Percentiles rank a stretch among this genome's conserved stretches.
These are phyloP conservation scores for Ficedula albicollis DNA, from an alignment of 2,797 vertebrate species.

Conservation along the genomic window DNA sequence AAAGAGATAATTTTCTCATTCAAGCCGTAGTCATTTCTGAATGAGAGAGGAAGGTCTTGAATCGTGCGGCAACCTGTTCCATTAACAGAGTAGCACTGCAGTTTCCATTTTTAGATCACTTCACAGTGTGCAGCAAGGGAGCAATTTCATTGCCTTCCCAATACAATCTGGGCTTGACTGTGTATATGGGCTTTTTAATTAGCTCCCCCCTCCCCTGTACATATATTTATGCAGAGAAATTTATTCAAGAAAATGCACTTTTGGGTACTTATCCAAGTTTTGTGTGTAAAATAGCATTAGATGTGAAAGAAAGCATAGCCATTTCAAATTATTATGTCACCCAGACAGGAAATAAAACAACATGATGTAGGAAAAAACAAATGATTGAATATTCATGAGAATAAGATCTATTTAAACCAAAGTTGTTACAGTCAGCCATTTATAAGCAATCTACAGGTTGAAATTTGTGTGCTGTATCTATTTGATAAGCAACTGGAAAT, in stretches of 20 bases:
- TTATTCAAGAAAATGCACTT: constrained; percentile 18
- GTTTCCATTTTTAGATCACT: constrained; percentile 29
- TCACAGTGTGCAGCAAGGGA: background rate
- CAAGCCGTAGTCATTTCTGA: background rate
- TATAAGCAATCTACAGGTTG: background rate
- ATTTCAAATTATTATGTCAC: constrained; percentile 9
- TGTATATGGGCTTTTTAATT: background rate
- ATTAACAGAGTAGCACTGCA: background rate
- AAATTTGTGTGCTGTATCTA: background rate
- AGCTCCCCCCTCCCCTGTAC: accelerated
- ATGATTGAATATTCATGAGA: constrained; percentile 27
- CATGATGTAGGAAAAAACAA: background rate
- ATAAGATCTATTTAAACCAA: background rate
- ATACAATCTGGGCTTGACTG: background rate
- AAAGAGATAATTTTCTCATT: background rate
- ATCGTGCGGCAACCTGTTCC: background rate
- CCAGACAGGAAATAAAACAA: background rate
- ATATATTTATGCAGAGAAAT: background rate
- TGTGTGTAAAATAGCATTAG: background rate
- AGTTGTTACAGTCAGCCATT: background rate
- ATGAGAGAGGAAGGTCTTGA: background rate
- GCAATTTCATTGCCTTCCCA: constrained; percentile 11
- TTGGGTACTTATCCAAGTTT: background rate
- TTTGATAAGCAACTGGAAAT: background rate
- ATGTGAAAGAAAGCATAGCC: background rate